Base-by-base conservation (phyloP, 1,140 invertebrate species). In the Drosophila subpulchrella region DNA sequence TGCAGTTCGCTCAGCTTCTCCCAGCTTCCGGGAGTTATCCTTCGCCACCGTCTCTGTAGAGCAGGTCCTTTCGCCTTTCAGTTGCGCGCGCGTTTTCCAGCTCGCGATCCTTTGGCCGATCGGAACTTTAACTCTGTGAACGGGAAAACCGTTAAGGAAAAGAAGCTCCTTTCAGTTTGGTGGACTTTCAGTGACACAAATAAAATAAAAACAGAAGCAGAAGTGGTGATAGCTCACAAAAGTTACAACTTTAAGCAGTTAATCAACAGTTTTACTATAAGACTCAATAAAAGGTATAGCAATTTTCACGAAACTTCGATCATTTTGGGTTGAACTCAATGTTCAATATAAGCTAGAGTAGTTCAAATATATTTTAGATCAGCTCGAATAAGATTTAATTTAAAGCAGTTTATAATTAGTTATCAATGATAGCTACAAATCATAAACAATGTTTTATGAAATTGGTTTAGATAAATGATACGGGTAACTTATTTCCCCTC, bases 51-150 rank as follows among this genome's bases (percentile, higher is more conserved):
- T 4, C 36, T 24, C n/a, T 36, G 38, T 36, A 41, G 10, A n/a
- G 24, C 4, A 32, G 38, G 36, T 38, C 60, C 30, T 61, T 68
- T 58, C 63, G 80, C 67, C 15, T 51, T 59, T 76, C 24, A 67
- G 54, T 83, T 84, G 81, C 81, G 81, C 81, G 81, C 81, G 81
- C 81, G 71, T 57, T 63, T 39, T 32, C 32, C 46, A 72, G 34
- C 47, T 30, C 41, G 56, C 51, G 81, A 60, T 63, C 55, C 24
- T 63, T 60, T 32, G 38, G 30, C 17, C 63, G 60, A 75, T 79
- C 63, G 24, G 10, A 42, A 42, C 30, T 7, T 7, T 10, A 62
- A 32, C 15, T 32, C 12, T 41, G 60, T 63, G 55, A 24, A 20
- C 42, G 2, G 20, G 10, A 59, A 24, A 6, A 7, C 32, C 4